Base-by-base conservation (phyloP, 2,888 invertebrate genomes). In the Trypoxylon attenuatum region DNA sequence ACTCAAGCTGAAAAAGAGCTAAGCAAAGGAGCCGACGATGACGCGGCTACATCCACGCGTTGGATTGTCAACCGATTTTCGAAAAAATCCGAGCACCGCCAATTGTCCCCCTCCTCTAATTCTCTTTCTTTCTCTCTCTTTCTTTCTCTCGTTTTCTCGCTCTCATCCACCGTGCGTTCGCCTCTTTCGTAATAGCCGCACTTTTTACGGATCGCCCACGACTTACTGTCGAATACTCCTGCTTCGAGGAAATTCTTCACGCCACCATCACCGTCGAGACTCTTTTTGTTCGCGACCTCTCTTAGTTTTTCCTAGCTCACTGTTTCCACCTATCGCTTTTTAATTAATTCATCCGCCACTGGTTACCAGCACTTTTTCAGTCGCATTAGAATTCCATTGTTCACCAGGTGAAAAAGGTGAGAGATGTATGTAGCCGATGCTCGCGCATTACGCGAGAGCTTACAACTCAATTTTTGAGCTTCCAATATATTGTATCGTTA, bases 1-100 rank as follows among this genome's bases (percentile, higher is more conserved):
- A 45, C 49, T 55, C 56, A 50, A 67, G 43, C 56, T 66, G 71
- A 73, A 77, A 82, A 81, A 82, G 45, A 42, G 59, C 18, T 42
- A 41, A 55, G 65, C 80, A 84, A 85, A 84, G 84, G 80, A 73
- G 73, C 84, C 84, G 83, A 79, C 81, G 64, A 73, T 85, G 84
- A 84, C 78, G 78, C 61, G 63, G 78, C 80, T 67, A 61, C 78
- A 82, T 76, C 60, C 60, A 39, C 45, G 25, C 22, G 42, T 27
- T 43, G 53, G 39, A 69, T 59, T 71, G 74, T 74, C 73, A 68
- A 72, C 71, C 58, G 68, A 76, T 75, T 77, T 78, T 73, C 64
- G 69, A 71, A 73, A 65, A 73, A 66, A 71, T 50, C 43, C 47
- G 50, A 33, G 33, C 33, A 33, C 33, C 33, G 54, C 27, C 53